These are phyloP conservation scores for Blera fallax DNA, from an alignment of 2,888 invertebrate species.

Conservation along the genomic window DNA sequence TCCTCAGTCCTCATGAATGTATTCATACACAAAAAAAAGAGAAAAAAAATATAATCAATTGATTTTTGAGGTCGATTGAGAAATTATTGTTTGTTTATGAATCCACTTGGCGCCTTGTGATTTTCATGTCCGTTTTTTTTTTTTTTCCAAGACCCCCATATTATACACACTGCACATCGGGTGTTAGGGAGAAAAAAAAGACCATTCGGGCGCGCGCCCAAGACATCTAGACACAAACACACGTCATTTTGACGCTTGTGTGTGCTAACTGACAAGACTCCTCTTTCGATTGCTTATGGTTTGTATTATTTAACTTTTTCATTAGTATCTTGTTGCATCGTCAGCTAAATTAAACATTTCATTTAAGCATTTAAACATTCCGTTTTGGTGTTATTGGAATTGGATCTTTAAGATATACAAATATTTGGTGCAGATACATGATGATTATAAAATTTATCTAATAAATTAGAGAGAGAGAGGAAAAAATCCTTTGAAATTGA, in stretches of 20 bases:
- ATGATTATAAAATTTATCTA: constrained; percentile 1
- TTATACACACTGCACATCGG: constrained; percentile 32
- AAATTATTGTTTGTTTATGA: constrained; percentile 79
- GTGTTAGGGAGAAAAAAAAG: constrained; percentile 22
- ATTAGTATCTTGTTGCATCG: constrained; percentile 74
- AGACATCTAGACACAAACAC: constrained; percentile 66
- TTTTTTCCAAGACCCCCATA: constrained; percentile 36
- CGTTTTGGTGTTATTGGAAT: not conserved
- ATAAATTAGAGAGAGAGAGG: not conserved
- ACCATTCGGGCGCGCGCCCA: constrained; percentile 33
- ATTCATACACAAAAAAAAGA: too few species aligned
- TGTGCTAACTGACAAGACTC: constrained; percentile 63
- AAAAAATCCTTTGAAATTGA: not conserved
- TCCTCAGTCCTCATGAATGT: constrained; percentile 65
- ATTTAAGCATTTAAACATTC: constrained; percentile 47
- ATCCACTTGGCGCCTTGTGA: constrained; percentile 81
- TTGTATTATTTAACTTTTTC: constrained; percentile 76
- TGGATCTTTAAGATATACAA: constrained; percentile 28
- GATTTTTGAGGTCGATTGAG: constrained; percentile 72
- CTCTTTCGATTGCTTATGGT: constrained; percentile 33
- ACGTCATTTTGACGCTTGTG: constrained; percentile 54
- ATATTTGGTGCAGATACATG: constrained; percentile 31
- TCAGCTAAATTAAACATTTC: constrained; percentile 67
- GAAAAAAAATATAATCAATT: constrained; percentile 74
- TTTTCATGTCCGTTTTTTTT: constrained; percentile 75